Evolutionary conservation across 2,797 vertebrate genomes (phyloP).

Genomic region (Melanotaenia pygmaea): DNA sequence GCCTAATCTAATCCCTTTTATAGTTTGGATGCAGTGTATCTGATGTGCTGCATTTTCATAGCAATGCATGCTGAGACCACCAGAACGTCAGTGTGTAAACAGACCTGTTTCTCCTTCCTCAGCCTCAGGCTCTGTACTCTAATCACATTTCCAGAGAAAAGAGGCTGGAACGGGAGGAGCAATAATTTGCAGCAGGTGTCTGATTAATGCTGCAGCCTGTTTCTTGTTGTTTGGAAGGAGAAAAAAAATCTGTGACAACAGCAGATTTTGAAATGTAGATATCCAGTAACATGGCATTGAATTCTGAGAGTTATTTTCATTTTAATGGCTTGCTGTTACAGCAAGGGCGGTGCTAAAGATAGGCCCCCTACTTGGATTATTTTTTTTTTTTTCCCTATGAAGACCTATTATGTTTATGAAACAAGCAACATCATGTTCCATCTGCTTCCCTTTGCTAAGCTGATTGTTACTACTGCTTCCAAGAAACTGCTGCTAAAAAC

Average conservation of each 20-base stretch:
- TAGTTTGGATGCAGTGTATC: conserved; percentile 44
- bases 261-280: conserved; percentile 12
- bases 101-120: conserved; percentile 36
- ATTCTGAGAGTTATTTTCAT: neutral
- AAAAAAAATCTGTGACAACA: conserved; percentile 12
- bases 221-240: conserved; percentile 40
- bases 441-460: no score
- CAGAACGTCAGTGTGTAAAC: conserved; percentile 30
- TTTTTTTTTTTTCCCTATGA: no score
- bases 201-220: conserved; percentile 52
- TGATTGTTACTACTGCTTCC: no score
- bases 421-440: no score
- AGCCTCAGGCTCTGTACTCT: conserved; percentile 38
- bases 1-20: conserved; percentile 57
- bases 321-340: neutral
- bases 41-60: conserved; percentile 29
- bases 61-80: conserved; percentile 34
- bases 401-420: no score
- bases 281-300: neutral
- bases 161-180: conserved; percentile 32
- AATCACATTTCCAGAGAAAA: conserved; percentile 62
- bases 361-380: no score
- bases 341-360: no score
- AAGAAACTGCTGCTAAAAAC: no score
- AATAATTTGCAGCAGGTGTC: conserved; percentile 59